Percentiles rank a stretch among this genome's conserved stretches.
Evolutionary conservation across 2,797 vertebrate genomes (phyloP).

Genomic region (Decapterus maruadsi): DNA sequence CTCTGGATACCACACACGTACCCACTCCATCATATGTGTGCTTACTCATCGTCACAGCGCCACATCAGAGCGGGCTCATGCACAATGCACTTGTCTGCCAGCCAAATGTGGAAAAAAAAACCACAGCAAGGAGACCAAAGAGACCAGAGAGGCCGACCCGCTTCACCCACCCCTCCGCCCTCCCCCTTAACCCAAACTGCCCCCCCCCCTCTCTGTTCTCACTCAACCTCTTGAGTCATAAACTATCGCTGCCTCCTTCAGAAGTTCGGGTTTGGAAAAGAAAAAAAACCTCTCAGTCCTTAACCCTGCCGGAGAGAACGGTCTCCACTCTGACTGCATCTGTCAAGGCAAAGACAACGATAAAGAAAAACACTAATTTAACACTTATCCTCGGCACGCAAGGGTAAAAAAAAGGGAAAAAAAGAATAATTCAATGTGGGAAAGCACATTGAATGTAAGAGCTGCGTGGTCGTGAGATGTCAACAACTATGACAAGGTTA

Average conservation of each 20-base stretch:
- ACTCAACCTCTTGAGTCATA: constrained; percentile 66
- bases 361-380: constrained; percentile 70
- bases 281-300: constrained; percentile 31
- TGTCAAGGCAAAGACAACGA: constrained; percentile 51
- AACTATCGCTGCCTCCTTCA: constrained; percentile 62
- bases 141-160: constrained; percentile 39
- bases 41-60: constrained; percentile 74
- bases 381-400: constrained; percentile 54
- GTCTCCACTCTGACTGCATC: constrained; percentile 45
- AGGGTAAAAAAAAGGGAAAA: not conserved
- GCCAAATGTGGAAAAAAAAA: constrained; percentile 74
- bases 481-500: constrained; percentile 75
- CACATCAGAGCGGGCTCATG: constrained; percentile 76
- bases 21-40: constrained; percentile 70
- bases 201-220: not conserved
- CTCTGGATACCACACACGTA: constrained; percentile 71
- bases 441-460: constrained; percentile 18
- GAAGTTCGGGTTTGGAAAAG: constrained; percentile 51
- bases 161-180: not conserved
- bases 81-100: constrained; percentile 76
- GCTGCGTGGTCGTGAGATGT: constrained; percentile 57
- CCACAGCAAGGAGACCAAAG: constrained; percentile 74
- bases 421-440: not conserved
- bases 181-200: constrained; percentile 9
- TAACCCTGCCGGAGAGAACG: constrained; percentile 24